Conservation (phyloP, 2,888 invertebrate genomes). For the Conistra vaccinii region DNA sequence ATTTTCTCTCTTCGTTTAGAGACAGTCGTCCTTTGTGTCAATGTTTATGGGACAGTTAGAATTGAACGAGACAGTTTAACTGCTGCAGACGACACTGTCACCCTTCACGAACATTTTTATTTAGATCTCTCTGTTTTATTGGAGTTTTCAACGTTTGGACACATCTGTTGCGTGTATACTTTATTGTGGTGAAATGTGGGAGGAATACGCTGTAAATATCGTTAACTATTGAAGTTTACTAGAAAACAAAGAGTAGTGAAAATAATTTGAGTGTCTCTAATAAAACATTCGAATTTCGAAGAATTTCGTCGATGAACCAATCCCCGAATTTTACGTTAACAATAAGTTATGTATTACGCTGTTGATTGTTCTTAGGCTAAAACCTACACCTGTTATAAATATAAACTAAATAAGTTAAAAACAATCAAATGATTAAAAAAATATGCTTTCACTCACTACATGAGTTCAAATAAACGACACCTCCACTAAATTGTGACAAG, state of each 20-base stretch:
- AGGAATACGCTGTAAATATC: conserved; percentile 25
- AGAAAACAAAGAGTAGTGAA: background rate
- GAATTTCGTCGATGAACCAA: background rate
- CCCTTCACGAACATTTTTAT: conserved; percentile 62
- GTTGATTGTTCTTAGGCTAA: background rate
- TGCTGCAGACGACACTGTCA: conserved; percentile 55
- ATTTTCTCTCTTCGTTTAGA: conserved; percentile 51
- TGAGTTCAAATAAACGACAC: background rate
- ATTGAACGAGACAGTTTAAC: conserved; percentile 66
- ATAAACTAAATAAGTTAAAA: background rate
- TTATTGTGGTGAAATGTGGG: conserved; percentile 14
- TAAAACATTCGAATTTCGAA: background rate
- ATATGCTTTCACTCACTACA: background rate
- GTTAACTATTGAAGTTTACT: background rate
- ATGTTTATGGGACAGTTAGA: conserved; percentile 64
- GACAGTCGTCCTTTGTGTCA: conserved; percentile 56
- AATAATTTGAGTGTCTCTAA: background rate
- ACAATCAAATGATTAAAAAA: background rate
- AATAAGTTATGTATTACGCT: background rate
- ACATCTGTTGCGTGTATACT: conserved; percentile 48
- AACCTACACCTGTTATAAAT: background rate
- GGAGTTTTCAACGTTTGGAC: conserved; percentile 48
- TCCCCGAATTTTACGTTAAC: background rate
- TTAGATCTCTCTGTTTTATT: conserved; percentile 64
- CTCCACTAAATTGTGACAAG: conserved; percentile 29